Percentiles rank a stretch among this genome's conserved stretches.
Conservation (phyloP, 2,797 vertebrate species). For the Sebastolobus alascanus region DNA sequence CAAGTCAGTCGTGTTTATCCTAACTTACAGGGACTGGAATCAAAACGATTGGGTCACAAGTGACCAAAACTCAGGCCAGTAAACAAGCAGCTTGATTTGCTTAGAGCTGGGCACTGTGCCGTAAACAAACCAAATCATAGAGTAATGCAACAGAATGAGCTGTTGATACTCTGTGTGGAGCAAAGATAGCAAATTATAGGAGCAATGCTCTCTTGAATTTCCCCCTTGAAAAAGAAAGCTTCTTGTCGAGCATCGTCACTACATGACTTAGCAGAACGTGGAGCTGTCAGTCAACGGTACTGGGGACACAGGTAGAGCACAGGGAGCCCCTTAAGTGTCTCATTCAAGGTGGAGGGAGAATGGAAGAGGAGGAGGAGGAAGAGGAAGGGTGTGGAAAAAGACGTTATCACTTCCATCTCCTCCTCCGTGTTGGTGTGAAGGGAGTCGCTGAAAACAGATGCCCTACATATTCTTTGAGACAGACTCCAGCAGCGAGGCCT, state of each 20-base stretch:
- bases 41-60: conserved; percentile 20
- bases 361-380: background rate
- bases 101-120: conserved; percentile 31
- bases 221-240: conserved; percentile 1
- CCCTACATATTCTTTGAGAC: conserved; percentile 84
- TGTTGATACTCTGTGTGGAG: conserved; percentile 17
- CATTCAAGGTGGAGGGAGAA: conserved; percentile 44
- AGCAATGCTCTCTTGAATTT: background rate
- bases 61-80: conserved; percentile 1
- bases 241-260: conserved; percentile 1
- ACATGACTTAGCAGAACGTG: conserved; percentile 54
- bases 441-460: conserved; percentile 78
- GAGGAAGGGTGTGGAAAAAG: conserved; percentile 38
- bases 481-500: conserved; percentile 70
- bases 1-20: accelerated
- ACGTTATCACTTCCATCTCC: conserved; percentile 72
- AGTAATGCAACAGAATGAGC: background rate
- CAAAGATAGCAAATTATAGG: background rate
- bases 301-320: conserved; percentile 56
- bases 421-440: conserved; percentile 69
- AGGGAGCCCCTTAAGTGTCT: conserved; percentile 70
- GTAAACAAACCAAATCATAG: background rate
- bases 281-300: conserved; percentile 59
- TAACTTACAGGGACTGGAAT: background rate
- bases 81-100: conserved; percentile 49